A percentile compares a stretch with the other conserved stretches of the same genome.
Conservation (phyloP, 2,888 invertebrate species). For the Cheilosia vulpina region DNA sequence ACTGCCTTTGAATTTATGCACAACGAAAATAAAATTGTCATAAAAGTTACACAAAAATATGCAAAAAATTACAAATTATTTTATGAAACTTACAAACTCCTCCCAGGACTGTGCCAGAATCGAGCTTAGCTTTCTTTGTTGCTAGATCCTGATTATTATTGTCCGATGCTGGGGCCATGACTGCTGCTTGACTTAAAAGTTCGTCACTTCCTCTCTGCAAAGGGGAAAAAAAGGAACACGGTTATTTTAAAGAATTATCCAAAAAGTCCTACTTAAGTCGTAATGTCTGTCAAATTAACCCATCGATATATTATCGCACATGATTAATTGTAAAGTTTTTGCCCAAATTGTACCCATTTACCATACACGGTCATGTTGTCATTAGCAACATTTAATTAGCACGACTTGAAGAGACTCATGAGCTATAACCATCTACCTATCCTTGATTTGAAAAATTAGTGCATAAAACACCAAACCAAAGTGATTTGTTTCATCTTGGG, state of each 20-base stretch:
- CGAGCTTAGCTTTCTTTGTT: slow-evolving; percentile 94
- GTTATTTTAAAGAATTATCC: slow-evolving; percentile 17
- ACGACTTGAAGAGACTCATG: slow-evolving; percentile 20
- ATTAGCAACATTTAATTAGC: slow-evolving; percentile 65
- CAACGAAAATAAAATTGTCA: too few species aligned
- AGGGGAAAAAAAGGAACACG: slow-evolving; percentile 78
- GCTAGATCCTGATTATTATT: slow-evolving; percentile 96
- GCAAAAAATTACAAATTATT: background rate
- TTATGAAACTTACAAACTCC: slow-evolving; percentile 82
- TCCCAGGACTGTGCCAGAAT: slow-evolving; percentile 83
- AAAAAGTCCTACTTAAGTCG: slow-evolving; percentile 14
- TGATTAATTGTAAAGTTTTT: slow-evolving; percentile 24
- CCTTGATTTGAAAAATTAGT: slow-evolving; percentile 52
- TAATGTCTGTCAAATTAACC: slow-evolving; percentile 25
- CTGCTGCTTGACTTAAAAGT: slow-evolving; percentile 97
- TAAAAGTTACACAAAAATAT: background rate
- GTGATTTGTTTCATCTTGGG: slow-evolving; percentile 9
- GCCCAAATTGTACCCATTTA: background rate
- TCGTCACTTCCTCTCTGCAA: slow-evolving; percentile 98
- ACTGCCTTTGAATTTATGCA: too few species aligned
- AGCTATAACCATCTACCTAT: slow-evolving; percentile 29
- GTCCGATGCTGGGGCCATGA: slow-evolving; percentile 97
- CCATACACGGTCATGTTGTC: background rate
- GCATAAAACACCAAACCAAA: slow-evolving; percentile 25
- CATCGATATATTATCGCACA: slow-evolving; percentile 40